Base-by-base conservation (phyloP, 1,140 invertebrate genomes). In the Macrotrachela quadricornifera region DNA sequence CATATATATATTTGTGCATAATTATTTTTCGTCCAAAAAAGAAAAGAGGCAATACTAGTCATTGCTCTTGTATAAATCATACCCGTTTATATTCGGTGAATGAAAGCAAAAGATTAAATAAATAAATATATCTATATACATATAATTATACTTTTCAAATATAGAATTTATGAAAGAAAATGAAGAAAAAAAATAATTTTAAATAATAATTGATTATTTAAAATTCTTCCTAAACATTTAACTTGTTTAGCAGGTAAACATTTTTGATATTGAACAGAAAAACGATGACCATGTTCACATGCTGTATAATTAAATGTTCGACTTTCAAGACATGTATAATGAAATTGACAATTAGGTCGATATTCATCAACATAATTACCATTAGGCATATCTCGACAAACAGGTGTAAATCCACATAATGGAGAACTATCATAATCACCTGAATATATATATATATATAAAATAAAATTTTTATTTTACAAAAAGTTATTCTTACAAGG, bases 291-390 rank as follows among this genome's bases (percentile, higher is more conserved):
- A 45, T 48, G 40, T 8, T 47, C 45, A 49, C 52, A 54, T 18
- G 52, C 47, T 42, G 52, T 54, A 16, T 54, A 54, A 13, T 54
- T 54, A 38, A 45, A 49, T 41, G 52, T 54, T 49, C 52, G 16
- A 37, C 47, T 45, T 40, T 54, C 52, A 4, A 30, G 38, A 37
- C 52, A 54, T 44, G 47, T 40, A 17, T 54, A 54, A 30, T 54
- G 47, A 43, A 47, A 54, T 43, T 54, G 47, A 36, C 52, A 54
- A 36, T 37, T 45, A 6, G 52, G 46, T 44, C 52, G 10, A 44
- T 48, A 54, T n/a, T 54, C 37, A 21, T 54, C 52, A 10, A 54
- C 48, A 14, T 49, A 54, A 17, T 54, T 18, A 13, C 52, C 52
- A 21, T 54, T 45, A 16, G 47, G n/a, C 16, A 48, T 47, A 45